Base-by-base conservation (phyloP, 2,113 vertebrate species). In the Lophotis ruficrista region DNA sequence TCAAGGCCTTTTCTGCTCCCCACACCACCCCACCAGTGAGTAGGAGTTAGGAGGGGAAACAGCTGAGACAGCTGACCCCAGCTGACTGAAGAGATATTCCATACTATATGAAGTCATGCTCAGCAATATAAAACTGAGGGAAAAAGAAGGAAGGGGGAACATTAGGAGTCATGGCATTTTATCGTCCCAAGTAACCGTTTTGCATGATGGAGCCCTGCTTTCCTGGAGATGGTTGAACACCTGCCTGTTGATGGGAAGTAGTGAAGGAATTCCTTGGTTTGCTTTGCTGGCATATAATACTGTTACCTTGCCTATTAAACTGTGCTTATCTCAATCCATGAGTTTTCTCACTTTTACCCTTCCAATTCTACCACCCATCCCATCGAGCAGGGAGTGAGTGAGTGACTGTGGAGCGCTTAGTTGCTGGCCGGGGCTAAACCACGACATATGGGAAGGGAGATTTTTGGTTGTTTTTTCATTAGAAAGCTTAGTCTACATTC, bases 121-220 rank as follows among this genome's bases (percentile, higher is more conserved):
- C 14, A 51, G 22, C 15, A 27, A 54, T 16, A 22, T 43, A 38
- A 33, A 45, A 3, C 17, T 24, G 2, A 4, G 5, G 21, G 7
- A 70, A 72, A 28, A 66, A 43, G 13, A 53, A 38, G 21, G 12
- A 61, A 45, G 5, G 10, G 17, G 3, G 3, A 9, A 35, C 1
- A 1, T 51, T 68, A 3, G 1, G 10, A 35, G 11, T 45, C 1
- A 38, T 1, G 4, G 5, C 0, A 0, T n/a, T 57, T 51, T 31
- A 5, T 54, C 21, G 68, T 89, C 19, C 16, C 11, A 25, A 47
- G 7, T 31, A 10, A 27, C 2, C 0, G 0, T 37, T 43, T 62
- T 0, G 0, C 0, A 0, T n/a, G 23, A 24, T 21, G 25, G 23
- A 79, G 28, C 10, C 27, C 43, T 64, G 20, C 7, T 64, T 62